Percentiles rank a stretch among this genome's conserved stretches.
Conservation (phyloP, 2,888 invertebrate genomes). For the Diarsia rubi region DNA sequence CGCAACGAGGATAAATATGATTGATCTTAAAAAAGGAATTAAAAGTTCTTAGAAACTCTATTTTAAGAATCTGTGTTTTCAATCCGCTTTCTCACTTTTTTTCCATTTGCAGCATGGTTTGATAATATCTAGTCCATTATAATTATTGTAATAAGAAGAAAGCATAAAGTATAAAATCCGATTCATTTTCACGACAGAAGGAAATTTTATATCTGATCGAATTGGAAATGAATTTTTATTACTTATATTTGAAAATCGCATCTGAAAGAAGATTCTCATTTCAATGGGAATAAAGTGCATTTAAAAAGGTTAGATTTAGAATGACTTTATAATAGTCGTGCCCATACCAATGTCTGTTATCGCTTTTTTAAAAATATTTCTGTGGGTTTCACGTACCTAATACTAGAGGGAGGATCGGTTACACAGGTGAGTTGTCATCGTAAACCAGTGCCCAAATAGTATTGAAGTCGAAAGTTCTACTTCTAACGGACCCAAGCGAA, state of each 20-base stretch:
- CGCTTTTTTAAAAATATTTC: too few species aligned
- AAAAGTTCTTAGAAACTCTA: not conserved
- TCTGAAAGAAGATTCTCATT: constrained; percentile 13
- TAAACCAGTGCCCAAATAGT: not conserved
- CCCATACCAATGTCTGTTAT: not conserved
- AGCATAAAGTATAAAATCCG: constrained; percentile 22
- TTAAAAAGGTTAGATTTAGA: constrained; percentile 7
- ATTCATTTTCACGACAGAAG: constrained; percentile 38
- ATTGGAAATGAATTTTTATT: constrained; percentile 43
- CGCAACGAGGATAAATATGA: not conserved
- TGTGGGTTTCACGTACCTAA: not conserved
- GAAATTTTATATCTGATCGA: constrained; percentile 27
- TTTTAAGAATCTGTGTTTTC: not conserved
- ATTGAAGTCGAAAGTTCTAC: not conserved
- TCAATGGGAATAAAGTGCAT: constrained; percentile 21
- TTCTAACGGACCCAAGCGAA: not conserved
- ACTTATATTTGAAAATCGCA: constrained; percentile 43
- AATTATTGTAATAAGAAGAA: constrained; percentile 28
- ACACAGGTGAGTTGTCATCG: too few species aligned
- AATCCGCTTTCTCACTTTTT: not conserved
- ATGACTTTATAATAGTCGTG: not conserved
- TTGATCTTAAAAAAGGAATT: not conserved
- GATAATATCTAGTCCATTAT: constrained; percentile 10
- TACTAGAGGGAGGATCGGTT: not conserved
- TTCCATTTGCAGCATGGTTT: not conserved